Evolutionary conservation across 2,113 vertebrate species (phyloP).

Genomic region (Narcine bancroftii): DNA sequence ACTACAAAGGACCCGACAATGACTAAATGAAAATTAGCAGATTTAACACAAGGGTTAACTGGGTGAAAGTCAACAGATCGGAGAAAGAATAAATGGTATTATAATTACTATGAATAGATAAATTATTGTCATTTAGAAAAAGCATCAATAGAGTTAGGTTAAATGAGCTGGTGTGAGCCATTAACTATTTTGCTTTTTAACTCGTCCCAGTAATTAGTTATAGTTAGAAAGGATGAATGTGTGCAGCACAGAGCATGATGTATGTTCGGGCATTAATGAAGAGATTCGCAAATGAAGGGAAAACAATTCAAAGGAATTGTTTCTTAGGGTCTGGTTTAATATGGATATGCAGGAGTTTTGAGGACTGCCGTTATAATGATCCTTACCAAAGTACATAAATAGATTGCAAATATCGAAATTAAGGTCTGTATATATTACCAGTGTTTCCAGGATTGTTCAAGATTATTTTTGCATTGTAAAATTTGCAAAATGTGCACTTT

Average conservation of each 20-base stretch:
- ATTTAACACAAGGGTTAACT: neutral
- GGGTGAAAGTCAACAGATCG: neutral
- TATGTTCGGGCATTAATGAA: neutral
- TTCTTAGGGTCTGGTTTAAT: neutral
- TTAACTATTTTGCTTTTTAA: neutral
- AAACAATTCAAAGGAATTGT: neutral
- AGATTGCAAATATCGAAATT: neutral
- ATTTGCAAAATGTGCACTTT: neutral
- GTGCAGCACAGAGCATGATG: neutral
- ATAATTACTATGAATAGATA: slow-evolving; percentile 1
- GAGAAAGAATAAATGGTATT: neutral
- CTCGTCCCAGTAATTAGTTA: neutral
- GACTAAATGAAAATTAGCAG: neutral
- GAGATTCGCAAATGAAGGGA: neutral
- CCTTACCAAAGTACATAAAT: neutral
- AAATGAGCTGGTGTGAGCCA: slow-evolving; percentile 3
- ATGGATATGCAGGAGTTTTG: neutral
- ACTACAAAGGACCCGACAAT: neutral
- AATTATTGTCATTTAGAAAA: neutral
- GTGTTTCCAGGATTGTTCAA: neutral
- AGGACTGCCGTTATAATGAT: neutral
- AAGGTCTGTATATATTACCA: neutral
- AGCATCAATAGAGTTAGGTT: neutral
- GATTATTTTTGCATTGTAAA: neutral
- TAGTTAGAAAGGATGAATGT: neutral